These are phyloP conservation scores for Anolis apletophallus DNA, from an alignment of 2,797 vertebrate species.

Conservation along the genomic window DNA sequence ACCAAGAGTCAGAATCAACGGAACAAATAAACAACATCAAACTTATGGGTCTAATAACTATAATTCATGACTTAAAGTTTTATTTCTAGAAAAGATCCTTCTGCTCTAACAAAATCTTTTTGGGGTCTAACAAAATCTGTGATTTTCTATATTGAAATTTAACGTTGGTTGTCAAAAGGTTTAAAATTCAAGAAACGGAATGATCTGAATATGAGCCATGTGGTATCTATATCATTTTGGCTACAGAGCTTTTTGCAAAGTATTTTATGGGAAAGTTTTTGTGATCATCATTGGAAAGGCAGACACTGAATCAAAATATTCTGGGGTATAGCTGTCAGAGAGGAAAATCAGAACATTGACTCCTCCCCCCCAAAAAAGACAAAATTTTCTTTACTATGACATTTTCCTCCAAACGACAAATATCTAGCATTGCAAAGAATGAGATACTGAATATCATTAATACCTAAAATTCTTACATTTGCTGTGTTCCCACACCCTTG, in stretches of 20 bases:
- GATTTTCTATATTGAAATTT: not conserved
- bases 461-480: too few species aligned
- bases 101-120: not conserved
- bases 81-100: not conserved
- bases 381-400: too few species aligned
- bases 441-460: too few species aligned
- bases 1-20: too few species aligned
- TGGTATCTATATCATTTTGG: not conserved
- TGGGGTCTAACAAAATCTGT: not conserved
- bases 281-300: not conserved
- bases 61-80: not conserved
- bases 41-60: not conserved
- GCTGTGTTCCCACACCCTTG: too few species aligned
- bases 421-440: too few species aligned
- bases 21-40: too few species aligned
- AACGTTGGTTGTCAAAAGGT: not conserved
- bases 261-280: not conserved
- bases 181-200: not conserved
- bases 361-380: too few species aligned
- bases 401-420: too few species aligned
- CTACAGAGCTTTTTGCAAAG: not conserved
- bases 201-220: not conserved
- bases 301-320: not conserved
- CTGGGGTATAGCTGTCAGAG: too few species aligned
- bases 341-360: too few species aligned